Evolutionary conservation across 2,113 vertebrate genomes (phyloP), one percentile per base, ranked within the genome.

Genomic region (Circaetus cinerascens): DNA sequence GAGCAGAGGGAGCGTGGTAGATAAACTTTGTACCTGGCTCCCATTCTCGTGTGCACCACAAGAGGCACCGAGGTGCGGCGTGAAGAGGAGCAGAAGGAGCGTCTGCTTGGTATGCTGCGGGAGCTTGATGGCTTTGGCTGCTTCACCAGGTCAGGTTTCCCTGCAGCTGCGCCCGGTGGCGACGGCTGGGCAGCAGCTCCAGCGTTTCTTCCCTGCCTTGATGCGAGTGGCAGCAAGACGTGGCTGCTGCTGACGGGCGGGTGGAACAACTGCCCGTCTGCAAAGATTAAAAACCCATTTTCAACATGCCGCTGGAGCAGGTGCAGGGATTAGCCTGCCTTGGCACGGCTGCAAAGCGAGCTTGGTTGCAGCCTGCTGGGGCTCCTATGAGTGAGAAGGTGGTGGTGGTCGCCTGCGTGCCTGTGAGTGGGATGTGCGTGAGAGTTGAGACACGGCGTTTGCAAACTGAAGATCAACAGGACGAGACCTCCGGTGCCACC

Each of bases 141-240:
- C 48, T 80, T 87, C 57, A 20, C 14, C 15, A 60, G 34, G 25
- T 56, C 45, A 30, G 26, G 41, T 64, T 90, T 87, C 41, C 78
- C 34, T 67, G 40, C 0, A 0, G 34, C 82, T 77, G n/a, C 7
- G 10, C 25, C 29, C 0, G 0, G 20, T 0, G 1, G 17, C 36
- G 9, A 32, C 18, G 26, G 11, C 2, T 26, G 59, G 79, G 66
- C 86, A 69, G 72, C 48, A 45, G 16, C 57, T 15, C 3, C 23
- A 15, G 53, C 9, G 2, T 14, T 84, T 90, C 71, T 91, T 34
- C 75, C 74, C 86, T 90, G 63, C 55, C 48, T 93, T 50, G 51
- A 56, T 57, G 40, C 0, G 0, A 92, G 32, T 9, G n/a, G 59
- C 60, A 88, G 56, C 30, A 36, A 86, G 67, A 92, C 9, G 9